Evolutionary conservation across 2,797 vertebrate genomes (phyloP), one percentile per base, ranked within the genome.

Genomic region (Onychomys torridus): DNA sequence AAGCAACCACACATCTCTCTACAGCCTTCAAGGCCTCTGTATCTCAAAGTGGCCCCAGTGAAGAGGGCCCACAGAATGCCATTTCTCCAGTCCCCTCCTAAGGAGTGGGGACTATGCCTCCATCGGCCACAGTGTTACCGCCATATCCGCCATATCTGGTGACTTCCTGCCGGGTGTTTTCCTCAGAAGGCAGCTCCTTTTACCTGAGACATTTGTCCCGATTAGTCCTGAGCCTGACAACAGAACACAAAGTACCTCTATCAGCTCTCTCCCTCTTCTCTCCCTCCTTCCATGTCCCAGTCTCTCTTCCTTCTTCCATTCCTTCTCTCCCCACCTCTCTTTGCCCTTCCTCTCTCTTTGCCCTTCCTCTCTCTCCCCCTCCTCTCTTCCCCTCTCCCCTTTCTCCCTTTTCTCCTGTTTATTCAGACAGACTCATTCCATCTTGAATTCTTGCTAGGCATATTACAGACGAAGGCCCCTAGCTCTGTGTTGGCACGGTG

Each of bases 291-390:
- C 49, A 0, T 55, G 32, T 32, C 43, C 2, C 34, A 3, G 27
- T 25, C 61, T 83, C 17, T 29, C n/a, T 61, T 29, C 37, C 55
- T 40, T 43, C 59, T 16, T 84, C 59, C 25, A 7, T 29, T 37
- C 43, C 29, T 49, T 25, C n/a, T 25, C 34, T 40, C 7, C 25
- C 25, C 2, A 5, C 12, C 7, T 76, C 32, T 14, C 17, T 13
- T 19, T 5, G 5, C 14, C 8, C 25, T 43, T 4, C 29, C 49
- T 13, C 5, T 10, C 52, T 6, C 16, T 21, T 8, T 5, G 17
- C 13, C 23, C 6, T 0, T 6, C 1, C 11, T 25, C 32, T 4
- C 2, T 6, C 2, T 6, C 14, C 32, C 7, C 4, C 32, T 6
- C 6, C 3, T 14, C 4, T 29, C n/a, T 49, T 4, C 25, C 6